Evolutionary conservation across 1,140 invertebrate genomes (phyloP).

Genomic region (Platorchestia sp.): DNA sequence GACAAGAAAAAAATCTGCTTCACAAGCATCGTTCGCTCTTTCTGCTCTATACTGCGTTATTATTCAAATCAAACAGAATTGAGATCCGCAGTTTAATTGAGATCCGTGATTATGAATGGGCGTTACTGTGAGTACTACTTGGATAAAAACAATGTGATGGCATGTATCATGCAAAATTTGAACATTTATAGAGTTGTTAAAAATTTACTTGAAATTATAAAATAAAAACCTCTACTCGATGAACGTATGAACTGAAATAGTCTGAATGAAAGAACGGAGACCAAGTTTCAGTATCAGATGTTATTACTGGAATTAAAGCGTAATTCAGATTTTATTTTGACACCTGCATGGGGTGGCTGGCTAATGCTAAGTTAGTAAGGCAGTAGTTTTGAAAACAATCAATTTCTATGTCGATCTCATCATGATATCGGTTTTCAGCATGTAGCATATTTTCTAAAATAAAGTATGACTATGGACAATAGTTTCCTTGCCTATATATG

Average conservation of each 20-base stretch:
- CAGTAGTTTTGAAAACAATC: not conserved
- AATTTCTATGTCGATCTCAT: not conserved
- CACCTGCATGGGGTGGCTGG: not conserved
- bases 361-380: not conserved
- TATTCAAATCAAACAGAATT: not conserved
- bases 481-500: not conserved
- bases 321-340: not conserved
- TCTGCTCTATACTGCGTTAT: not conserved
- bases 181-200: not conserved
- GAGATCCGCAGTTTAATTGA: not conserved
- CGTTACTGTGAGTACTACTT: too few relatives aligned
- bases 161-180: not conserved
- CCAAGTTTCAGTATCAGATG: not conserved
- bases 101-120: not conserved
- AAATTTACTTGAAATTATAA: not conserved
- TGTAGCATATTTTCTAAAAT: not conserved
- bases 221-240: not conserved
- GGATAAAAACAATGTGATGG: not conserved
- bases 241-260: not conserved
- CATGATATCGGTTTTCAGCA: not conserved
- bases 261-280: not conserved
- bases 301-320: not conserved
- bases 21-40: not conserved
- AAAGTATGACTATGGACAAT: not conserved
- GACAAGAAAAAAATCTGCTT: not conserved